Evolutionary conservation across 2,888 invertebrate species (phyloP).

Genomic region (Acleris emargana): DNA sequence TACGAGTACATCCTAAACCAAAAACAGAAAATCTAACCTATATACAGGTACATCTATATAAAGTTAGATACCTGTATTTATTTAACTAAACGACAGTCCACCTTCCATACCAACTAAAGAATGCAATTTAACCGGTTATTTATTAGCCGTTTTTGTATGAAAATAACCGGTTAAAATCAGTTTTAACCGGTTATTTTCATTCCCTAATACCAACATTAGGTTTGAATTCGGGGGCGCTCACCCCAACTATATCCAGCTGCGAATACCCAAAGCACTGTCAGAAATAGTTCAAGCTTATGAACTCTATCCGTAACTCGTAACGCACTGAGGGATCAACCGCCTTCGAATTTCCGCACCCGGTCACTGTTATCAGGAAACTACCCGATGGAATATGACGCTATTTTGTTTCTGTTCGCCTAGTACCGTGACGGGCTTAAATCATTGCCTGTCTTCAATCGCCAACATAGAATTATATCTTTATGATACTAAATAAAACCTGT

Average conservation of each 20-base stretch:
- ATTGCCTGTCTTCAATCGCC: too few relatives aligned
- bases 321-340: background rate
- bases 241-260: conserved; percentile 6
- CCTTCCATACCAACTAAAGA: background rate
- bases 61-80: too few relatives aligned
- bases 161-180: too few relatives aligned
- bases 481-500: too few relatives aligned
- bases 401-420: background rate
- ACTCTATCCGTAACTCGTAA: background rate
- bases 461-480: too few relatives aligned
- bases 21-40: too few relatives aligned
- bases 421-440: background rate
- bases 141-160: too few relatives aligned
- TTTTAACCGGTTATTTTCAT: too few relatives aligned
- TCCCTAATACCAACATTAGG: background rate
- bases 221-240: background rate
- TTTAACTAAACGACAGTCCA: too few relatives aligned
- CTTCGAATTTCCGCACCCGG: conserved; percentile 20
- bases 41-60: too few relatives aligned
- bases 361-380: conserved; percentile 13
- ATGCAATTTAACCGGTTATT: too few relatives aligned
- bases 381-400: background rate
- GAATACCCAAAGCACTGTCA: conserved; percentile 9
- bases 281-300: conserved; percentile 19
- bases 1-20: too few relatives aligned